A percentile compares a stretch with the other conserved stretches of the same genome.
phyloP scores from a whole-genome alignment of 1,140 invertebrate species.

The Drosophila ohnishii region DNA sequence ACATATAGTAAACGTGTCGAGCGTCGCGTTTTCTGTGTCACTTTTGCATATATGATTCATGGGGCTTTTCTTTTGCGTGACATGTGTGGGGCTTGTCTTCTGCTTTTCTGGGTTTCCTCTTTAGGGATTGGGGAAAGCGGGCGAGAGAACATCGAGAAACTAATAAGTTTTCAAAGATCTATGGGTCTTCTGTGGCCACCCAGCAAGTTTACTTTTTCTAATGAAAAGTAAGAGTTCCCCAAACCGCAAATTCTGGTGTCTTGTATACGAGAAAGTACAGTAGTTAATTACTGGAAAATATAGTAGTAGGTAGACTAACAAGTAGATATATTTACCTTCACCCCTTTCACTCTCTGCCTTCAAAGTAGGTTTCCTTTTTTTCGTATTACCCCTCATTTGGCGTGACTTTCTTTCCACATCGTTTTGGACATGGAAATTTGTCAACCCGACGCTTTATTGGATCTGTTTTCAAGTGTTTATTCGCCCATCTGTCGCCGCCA shows the following conservation, averaged over 20 bases:
- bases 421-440: conserved; percentile 69
- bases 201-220: background rate
- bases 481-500: conserved; percentile 22
- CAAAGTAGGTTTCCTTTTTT: conserved; percentile 22
- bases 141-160: background rate
- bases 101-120: conserved; percentile 24
- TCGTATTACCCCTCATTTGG: conserved; percentile 22
- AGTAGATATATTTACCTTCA: background rate
- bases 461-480: conserved; percentile 16
- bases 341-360: conserved; percentile 10
- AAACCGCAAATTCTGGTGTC: background rate
- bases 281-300: background rate
- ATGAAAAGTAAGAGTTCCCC: conserved; percentile 4
- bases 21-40: conserved; percentile 54
- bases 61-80: conserved; percentile 59
- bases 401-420: conserved; percentile 58
- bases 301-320: background rate
- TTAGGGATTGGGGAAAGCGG: conserved; percentile 1
- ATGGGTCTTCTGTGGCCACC: background rate
- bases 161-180: background rate
- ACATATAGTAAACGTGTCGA: conserved; percentile 44
- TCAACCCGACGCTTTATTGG: conserved; percentile 50
- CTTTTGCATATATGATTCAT: conserved; percentile 72
- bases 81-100: conserved; percentile 15
- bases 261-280: conserved; percentile 1